phyloP scores from a whole-genome alignment of 2,888 invertebrate species.

The Frankliniella fusca region DNA sequence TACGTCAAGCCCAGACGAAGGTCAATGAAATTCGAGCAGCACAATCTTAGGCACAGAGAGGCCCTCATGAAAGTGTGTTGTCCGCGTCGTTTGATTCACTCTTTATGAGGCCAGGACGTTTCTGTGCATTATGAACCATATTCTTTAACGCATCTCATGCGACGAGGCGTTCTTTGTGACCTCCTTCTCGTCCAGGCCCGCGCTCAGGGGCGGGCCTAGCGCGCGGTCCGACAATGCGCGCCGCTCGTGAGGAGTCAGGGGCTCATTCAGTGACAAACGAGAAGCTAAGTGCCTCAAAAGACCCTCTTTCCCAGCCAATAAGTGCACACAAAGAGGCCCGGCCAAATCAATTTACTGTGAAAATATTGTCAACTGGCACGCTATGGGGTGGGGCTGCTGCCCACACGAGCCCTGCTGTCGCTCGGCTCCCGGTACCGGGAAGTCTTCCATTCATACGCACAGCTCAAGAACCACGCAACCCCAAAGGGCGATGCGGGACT shows the following conservation, averaged over 20 bases:
- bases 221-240: background rate
- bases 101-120: background rate
- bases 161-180: background rate
- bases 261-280: conserved; percentile 26
- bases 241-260: conserved; percentile 16
- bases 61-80: too few species aligned
- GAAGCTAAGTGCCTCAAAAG: conserved; percentile 24
- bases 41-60: too few species aligned
- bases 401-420: background rate
- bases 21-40: too few species aligned
- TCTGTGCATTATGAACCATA: background rate
- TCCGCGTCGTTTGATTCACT: background rate
- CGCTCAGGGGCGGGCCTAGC: too few species aligned
- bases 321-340: conserved; percentile 18
- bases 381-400: background rate
- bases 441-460: background rate
- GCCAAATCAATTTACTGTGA: conserved; percentile 25
- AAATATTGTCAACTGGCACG: conserved; percentile 21
- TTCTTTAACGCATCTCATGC: background rate
- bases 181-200: background rate
- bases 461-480: background rate
- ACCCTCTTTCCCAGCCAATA: conserved; percentile 26
- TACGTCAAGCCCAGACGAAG: too few species aligned
- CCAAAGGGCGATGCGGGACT: background rate
- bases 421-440: background rate